These are phyloP conservation scores for Mizuhopecten yessoensis DNA, from an alignment of 1,140 invertebrate species.

Conservation along the genomic window DNA sequence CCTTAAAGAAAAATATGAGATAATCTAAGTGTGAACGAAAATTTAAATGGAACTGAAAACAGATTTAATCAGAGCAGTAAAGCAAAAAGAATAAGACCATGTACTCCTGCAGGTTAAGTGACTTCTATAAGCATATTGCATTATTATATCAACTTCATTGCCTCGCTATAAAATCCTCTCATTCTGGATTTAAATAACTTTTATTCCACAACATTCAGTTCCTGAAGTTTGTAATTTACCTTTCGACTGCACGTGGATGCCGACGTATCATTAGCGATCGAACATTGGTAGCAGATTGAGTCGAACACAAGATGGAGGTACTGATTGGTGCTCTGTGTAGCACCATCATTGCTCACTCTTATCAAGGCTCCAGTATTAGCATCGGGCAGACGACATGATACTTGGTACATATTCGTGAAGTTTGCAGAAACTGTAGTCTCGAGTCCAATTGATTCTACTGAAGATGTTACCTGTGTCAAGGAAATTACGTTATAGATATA, in stretches of 20 bases:
- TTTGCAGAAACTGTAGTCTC: constrained; percentile 34
- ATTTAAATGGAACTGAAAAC: too few species aligned
- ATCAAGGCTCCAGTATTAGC: constrained; percentile 51
- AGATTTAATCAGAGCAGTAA: too few species aligned
- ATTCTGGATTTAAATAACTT: too few species aligned
- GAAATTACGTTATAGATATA: background rate
- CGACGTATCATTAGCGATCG: constrained; percentile 20
- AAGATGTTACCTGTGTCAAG: background rate
- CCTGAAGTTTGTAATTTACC: too few species aligned
- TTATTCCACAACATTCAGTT: background rate
- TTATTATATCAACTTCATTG: background rate
- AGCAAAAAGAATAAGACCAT: too few species aligned
- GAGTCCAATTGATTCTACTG: constrained; percentile 21
- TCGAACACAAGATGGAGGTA: constrained; percentile 60
- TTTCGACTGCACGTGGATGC: constrained; percentile 42
- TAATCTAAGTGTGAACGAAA: too few species aligned
- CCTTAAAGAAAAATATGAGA: too few species aligned
- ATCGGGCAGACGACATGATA: constrained; percentile 58
- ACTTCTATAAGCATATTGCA: too few species aligned
- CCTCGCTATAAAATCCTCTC: background rate
- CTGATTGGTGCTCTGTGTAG: constrained; percentile 24
- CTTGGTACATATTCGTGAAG: constrained; percentile 57
- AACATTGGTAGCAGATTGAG: constrained; percentile 57
- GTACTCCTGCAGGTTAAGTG: too few species aligned
- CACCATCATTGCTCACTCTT: constrained; percentile 55